phyloP scores from a whole-genome alignment of 2,113 vertebrate species.

The Papio anubis region DNA sequence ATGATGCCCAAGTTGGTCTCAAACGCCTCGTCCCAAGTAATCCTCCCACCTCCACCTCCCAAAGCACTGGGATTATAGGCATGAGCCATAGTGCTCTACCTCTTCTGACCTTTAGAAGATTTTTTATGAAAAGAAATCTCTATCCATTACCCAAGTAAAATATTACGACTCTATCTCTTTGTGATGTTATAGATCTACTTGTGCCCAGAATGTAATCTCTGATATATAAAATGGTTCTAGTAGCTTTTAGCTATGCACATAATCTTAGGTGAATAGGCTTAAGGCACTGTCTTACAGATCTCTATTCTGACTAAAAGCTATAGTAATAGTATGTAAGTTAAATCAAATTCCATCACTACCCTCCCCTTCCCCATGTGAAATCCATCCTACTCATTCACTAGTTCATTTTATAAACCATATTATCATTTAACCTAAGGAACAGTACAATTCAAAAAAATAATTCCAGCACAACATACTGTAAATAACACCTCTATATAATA shows the following conservation, averaged over 20 bases:
- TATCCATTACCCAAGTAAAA: neutral
- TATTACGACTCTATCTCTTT: neutral
- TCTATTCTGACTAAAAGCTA: neutral
- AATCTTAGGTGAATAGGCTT: neutral
- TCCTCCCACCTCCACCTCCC: too few relatives aligned
- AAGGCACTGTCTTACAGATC: neutral
- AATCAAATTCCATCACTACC: neutral
- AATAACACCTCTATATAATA: constrained; percentile 22
- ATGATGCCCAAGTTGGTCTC: too few relatives aligned
- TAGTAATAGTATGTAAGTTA: neutral
- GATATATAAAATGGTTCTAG: neutral
- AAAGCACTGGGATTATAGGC: too few relatives aligned
- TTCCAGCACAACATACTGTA: neutral
- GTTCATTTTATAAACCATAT: neutral
- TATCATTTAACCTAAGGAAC: neutral
- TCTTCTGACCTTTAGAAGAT: constrained; percentile 1
- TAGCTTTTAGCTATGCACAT: constrained; percentile 9
- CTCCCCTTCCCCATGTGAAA: neutral
- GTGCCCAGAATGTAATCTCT: neutral
- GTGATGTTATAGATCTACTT: neutral
- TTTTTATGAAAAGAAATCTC: constrained; percentile 25
- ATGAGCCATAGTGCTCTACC: neutral
- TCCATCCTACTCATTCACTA: constrained; percentile 3
- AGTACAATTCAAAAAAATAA: constrained; percentile 31
- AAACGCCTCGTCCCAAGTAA: too few relatives aligned